Percentiles rank a stretch among this genome's conserved stretches.
Evolutionary conservation across 2,113 vertebrate species (phyloP).

Genomic region (Tachuris rubrigastra): DNA sequence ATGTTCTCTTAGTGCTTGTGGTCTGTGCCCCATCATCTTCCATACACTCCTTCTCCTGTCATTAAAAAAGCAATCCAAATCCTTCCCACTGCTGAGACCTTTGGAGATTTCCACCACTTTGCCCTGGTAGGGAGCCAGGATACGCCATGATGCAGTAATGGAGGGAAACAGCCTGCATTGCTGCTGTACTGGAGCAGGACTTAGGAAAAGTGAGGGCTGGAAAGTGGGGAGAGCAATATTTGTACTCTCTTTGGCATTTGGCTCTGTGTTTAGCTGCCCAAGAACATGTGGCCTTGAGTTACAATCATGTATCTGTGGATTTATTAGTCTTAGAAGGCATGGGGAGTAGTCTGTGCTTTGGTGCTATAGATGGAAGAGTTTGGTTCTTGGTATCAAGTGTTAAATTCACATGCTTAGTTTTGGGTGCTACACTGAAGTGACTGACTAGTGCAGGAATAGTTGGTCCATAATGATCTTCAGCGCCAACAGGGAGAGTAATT

Average conservation of each 20-base stretch:
- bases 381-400: neutral
- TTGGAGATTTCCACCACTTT: neutral
- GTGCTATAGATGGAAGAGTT: neutral
- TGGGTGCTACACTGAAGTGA: neutral
- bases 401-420: neutral
- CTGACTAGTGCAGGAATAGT: neutral
- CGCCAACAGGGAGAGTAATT: neutral
- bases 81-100: neutral
- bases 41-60: neutral
- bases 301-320: neutral
- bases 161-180: neutral
- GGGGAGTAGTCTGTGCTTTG: neutral
- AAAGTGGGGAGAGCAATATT: neutral
- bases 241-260: neutral
- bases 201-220: neutral
- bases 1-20: neutral
- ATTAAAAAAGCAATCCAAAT: neutral
- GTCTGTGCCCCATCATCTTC: neutral
- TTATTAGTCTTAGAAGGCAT: neutral
- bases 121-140: neutral
- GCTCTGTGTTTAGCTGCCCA: neutral
- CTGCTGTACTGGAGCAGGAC: neutral
- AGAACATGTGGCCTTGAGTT: neutral
- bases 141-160: fast-evolving
- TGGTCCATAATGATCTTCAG: neutral